Percentiles rank a stretch among this genome's conserved stretches.
Evolutionary conservation across 2,888 invertebrate genomes (phyloP).

Genomic region (Teleogryllus oceanicus): DNA sequence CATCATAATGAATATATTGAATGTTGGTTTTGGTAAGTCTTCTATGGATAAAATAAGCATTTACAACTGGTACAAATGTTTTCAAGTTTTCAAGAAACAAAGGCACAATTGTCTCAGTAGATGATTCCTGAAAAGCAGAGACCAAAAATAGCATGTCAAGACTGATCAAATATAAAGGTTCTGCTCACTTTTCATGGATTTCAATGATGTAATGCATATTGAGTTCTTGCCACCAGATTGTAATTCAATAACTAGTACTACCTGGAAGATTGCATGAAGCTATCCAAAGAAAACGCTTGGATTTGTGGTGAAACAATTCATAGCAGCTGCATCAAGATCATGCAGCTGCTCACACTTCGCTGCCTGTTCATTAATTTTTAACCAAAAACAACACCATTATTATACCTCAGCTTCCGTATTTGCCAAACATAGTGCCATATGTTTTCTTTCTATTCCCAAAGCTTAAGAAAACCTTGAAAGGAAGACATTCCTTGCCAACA

Average conservation of each 20-base stretch:
- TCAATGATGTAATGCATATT: conserved; percentile 30
- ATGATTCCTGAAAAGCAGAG: conserved; percentile 38
- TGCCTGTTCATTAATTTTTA: conserved; percentile 19
- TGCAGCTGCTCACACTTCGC: conserved; percentile 34
- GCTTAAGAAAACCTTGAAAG: background rate
- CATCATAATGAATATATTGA: background rate
- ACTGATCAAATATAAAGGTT: conserved; percentile 30
- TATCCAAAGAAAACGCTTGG: conserved; percentile 29
- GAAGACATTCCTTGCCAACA: background rate
- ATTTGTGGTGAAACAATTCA: conserved; percentile 27
- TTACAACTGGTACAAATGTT: conserved; percentile 29
- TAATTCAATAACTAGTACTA: conserved; percentile 36
- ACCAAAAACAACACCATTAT: background rate
- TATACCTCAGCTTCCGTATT: conserved; percentile 12
- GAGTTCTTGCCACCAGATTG: conserved; percentile 32
- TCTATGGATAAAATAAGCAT: conserved; percentile 21
- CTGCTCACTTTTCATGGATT: conserved; percentile 29
- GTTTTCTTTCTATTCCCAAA: background rate
- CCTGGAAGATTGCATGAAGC: conserved; percentile 32
- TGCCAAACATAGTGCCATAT: background rate
- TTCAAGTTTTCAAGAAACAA: conserved; percentile 38
- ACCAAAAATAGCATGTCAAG: conserved; percentile 36
- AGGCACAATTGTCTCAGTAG: conserved; percentile 38
- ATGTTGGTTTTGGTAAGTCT: conserved; percentile 18
- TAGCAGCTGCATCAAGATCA: conserved; percentile 34